phyloP scores from a whole-genome alignment of 2,113 vertebrate species.

The Erpornis zantholeuca region DNA sequence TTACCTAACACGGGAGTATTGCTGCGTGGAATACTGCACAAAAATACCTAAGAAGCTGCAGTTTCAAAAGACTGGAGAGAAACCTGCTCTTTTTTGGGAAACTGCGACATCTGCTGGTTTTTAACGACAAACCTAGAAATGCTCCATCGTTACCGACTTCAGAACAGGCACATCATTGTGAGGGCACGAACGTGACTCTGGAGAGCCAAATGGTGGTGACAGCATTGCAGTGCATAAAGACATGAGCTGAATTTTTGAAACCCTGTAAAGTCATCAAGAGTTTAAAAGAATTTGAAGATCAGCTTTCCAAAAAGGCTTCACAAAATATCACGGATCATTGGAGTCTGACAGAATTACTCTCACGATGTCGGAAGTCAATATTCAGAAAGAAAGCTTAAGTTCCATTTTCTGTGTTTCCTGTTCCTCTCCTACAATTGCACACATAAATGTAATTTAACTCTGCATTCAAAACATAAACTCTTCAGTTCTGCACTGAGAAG shows the following conservation, averaged over 20 bases:
- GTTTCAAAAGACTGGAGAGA: not conserved
- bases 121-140: not conserved
- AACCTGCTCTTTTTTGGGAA: conserved; percentile 38
- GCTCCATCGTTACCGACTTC: not conserved
- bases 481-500: not conserved
- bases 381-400: not conserved
- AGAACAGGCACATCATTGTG: not conserved
- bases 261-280: not conserved
- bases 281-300: not conserved
- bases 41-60: not conserved
- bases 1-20: not conserved
- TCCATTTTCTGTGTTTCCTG: not conserved
- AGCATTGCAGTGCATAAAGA: not conserved
- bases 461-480: not conserved
- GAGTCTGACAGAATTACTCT: not conserved
- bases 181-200: not conserved
- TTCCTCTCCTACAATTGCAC: not conserved
- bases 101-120: conserved; percentile 69
- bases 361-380: not conserved
- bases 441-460: not conserved
- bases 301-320: not conserved
- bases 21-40: not conserved
- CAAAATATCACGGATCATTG: not conserved
- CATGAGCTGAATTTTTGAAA: not conserved
- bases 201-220: not conserved